Evolutionary conservation across 2,113 vertebrate genomes (phyloP).

Genomic region (Anarhynchus alexandrinus): DNA sequence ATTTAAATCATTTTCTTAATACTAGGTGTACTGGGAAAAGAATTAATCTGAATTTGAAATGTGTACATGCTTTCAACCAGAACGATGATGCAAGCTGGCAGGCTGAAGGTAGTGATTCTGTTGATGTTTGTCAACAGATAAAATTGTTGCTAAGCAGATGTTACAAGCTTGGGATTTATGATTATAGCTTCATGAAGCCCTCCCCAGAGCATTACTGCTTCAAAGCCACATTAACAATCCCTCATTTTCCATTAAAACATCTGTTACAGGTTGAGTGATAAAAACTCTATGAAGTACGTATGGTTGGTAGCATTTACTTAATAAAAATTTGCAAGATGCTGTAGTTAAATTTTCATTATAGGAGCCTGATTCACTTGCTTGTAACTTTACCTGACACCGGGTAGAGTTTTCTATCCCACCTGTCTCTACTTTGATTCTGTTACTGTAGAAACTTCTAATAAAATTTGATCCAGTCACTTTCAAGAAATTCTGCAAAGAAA

Average conservation of each 20-base stretch:
- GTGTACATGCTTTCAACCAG: not conserved
- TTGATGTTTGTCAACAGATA: conserved; percentile 13
- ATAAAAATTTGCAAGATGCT: not conserved
- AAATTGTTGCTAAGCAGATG: not conserved
- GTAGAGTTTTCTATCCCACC: not conserved
- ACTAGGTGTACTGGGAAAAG: not conserved
- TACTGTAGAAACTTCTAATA: not conserved
- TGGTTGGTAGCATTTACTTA: not conserved
- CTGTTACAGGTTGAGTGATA: not conserved
- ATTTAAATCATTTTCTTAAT: not conserved
- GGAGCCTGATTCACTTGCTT: not conserved
- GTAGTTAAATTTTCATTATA: not conserved
- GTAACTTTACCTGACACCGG: not conserved
- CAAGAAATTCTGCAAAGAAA: not conserved
- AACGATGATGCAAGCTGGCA: not conserved
- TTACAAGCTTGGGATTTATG: not conserved
- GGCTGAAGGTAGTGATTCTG: not conserved
- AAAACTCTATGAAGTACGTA: not conserved
- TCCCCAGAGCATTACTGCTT: not conserved
- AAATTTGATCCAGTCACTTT: not conserved
- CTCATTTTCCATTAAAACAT: not conserved
- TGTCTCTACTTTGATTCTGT: not conserved
- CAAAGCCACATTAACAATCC: not conserved
- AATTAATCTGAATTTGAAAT: not conserved
- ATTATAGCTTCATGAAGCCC: not conserved